A percentile compares a stretch with the other conserved stretches of the same genome.
phyloP scores from a whole-genome alignment of 2,113 vertebrate species.

The Pterocles gutturalis region DNA sequence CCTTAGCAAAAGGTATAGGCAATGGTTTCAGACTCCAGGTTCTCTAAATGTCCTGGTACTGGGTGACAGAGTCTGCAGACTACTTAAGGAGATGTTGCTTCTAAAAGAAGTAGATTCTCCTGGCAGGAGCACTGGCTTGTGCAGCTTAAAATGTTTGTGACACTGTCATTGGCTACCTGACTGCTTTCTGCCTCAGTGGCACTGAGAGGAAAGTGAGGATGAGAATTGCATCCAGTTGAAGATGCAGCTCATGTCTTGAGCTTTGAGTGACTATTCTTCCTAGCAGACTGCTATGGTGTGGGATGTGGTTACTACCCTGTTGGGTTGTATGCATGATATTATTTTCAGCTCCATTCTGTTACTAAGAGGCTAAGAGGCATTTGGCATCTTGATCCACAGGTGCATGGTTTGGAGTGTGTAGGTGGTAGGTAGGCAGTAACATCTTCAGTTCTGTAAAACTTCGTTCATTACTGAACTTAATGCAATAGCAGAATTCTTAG shows the following conservation, averaged over 20 bases:
- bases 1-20: not conserved
- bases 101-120: not conserved
- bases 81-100: not conserved
- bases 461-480: not conserved
- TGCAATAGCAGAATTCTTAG: not conserved
- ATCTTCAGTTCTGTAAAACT: not conserved
- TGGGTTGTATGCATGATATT: accelerated
- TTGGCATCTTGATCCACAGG: not conserved
- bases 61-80: not conserved
- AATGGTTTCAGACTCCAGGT: not conserved
- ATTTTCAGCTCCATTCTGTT: not conserved
- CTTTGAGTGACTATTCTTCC: not conserved
- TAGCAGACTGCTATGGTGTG: not conserved
- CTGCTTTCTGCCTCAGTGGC: not conserved
- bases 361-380: not conserved
- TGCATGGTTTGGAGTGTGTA: not conserved
- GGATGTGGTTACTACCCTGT: not conserved
- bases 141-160: not conserved
- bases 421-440: not conserved
- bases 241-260: not conserved
- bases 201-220: not conserved
- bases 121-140: not conserved
- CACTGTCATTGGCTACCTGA: not conserved
- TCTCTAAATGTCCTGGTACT: not conserved
- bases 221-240: not conserved